A percentile compares a stretch with the other conserved stretches of the same genome.
Conservation (phyloP, 2,113 vertebrate genomes). For the Hipposideros armiger region DNA sequence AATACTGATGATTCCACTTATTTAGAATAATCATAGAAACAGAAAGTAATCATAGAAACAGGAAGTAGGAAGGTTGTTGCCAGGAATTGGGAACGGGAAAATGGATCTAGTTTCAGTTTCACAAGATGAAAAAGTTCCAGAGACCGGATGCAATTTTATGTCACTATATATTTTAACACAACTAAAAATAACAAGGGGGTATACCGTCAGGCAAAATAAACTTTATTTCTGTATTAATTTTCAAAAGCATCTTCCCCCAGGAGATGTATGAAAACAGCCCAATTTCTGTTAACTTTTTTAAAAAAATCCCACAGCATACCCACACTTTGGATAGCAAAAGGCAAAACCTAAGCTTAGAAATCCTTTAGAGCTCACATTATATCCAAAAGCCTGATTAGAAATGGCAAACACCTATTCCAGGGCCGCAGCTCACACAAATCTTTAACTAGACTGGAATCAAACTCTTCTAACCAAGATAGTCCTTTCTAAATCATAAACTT, state of each 20-base stretch:
- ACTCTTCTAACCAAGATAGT: conserved; percentile 82
- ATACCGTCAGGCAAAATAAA: conserved; percentile 17
- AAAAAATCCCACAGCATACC: background rate
- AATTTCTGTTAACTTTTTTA: background rate
- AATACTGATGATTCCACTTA: background rate
- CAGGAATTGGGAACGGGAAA: background rate
- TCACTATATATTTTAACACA: background rate
- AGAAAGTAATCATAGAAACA: background rate
- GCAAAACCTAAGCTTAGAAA: conserved; percentile 9
- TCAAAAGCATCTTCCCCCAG: background rate
- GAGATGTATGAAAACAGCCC: background rate
- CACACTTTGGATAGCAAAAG: background rate
- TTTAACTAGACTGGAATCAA: conserved; percentile 48
- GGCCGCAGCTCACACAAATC: conserved; percentile 50
- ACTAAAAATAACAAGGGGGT: background rate
- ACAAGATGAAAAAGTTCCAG: background rate
- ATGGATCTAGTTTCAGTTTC: background rate
- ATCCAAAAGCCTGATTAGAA: background rate
- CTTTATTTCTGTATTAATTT: background rate
- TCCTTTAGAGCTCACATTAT: background rate
- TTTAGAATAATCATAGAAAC: background rate
- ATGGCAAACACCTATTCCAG: background rate
- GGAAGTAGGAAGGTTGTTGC: background rate
- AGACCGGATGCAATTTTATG: background rate
- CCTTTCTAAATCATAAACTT: conserved; percentile 79